These are phyloP conservation scores for Arbacia lixula DNA, from an alignment of 53 echinoderm and acorn worm species.

Conservation along the genomic window DNA sequence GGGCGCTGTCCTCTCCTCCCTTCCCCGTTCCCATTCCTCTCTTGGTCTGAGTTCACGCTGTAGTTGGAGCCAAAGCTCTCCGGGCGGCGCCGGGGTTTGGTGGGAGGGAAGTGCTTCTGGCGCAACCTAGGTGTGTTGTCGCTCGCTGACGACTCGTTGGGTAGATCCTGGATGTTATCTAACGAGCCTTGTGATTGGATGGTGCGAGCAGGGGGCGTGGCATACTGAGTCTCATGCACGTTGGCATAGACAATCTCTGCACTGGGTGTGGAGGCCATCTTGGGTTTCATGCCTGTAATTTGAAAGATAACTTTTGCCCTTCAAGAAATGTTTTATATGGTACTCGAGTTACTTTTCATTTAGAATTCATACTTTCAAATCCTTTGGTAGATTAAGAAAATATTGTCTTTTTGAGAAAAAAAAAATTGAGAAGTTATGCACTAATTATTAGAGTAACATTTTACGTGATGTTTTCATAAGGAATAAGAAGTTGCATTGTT, in stretches of 20 bases:
- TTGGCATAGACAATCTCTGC: constrained; percentile 55
- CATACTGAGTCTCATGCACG: constrained; percentile 28
- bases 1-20: not conserved
- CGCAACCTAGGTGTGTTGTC: constrained; percentile 33
- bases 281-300: constrained; percentile 47
- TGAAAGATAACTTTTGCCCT: too few relatives aligned
- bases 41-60: constrained; percentile 67
- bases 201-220: not conserved
- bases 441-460: too few relatives aligned
- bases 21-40: not conserved
- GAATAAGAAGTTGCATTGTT: too few relatives aligned
- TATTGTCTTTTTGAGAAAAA: too few relatives aligned
- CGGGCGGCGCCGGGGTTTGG: constrained; percentile 81
- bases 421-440: too few relatives aligned
- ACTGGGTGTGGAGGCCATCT: constrained; percentile 26
- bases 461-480: too few relatives aligned
- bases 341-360: too few relatives aligned
- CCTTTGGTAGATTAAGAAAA: too few relatives aligned
- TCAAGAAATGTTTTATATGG: too few relatives aligned
- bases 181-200: constrained; percentile 29
- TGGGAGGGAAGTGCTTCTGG: constrained; percentile 68
- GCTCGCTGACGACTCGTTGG: constrained; percentile 25
- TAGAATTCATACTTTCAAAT: too few relatives aligned
- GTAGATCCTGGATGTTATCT: constrained; percentile 29
- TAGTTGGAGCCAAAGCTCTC: constrained; percentile 90